Evolutionary conservation across 2,113 vertebrate species (phyloP).

Genomic region (Lepisosteus osseus): DNA sequence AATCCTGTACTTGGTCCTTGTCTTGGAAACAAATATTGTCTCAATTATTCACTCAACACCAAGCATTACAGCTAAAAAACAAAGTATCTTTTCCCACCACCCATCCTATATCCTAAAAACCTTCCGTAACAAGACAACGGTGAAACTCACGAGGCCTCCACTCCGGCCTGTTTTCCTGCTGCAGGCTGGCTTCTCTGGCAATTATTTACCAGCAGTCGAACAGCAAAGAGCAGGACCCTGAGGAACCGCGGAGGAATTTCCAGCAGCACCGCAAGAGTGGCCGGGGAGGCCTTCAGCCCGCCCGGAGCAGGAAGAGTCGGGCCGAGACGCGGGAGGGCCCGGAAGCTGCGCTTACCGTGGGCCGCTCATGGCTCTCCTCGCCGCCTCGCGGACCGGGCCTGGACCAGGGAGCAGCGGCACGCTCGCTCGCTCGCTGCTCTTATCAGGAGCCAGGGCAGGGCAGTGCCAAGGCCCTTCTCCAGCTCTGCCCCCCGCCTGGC

Average conservation of each 20-base stretch:
- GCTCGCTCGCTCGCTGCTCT: slow-evolving; percentile 1
- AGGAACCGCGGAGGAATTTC: not conserved
- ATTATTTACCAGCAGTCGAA: slow-evolving; percentile 56
- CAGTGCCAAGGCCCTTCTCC: slow-evolving; percentile 24
- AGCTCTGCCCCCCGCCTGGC: not conserved
- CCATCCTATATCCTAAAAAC: no score
- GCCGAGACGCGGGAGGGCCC: no score
- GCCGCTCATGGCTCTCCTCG: slow-evolving; percentile 50
- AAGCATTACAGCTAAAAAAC: no score
- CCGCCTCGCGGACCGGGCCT: slow-evolving; percentile 19
- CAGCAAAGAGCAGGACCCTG: slow-evolving; percentile 5
- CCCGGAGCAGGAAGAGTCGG: no score
- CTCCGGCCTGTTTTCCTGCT: no score
- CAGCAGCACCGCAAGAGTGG: not conserved
- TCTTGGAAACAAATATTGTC: no score
- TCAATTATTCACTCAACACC: no score
- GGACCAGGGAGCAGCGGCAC: slow-evolving; percentile 4
- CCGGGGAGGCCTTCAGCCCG: not conserved
- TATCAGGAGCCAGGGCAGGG: not conserved
- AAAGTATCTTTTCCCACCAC: no score
- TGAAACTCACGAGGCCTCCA: no score
- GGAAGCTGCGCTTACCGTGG: slow-evolving; percentile 52
- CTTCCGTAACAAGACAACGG: no score
- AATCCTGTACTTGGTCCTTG: no score
- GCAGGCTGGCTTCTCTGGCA: slow-evolving; percentile 27